Percentiles rank a stretch among this genome's conserved stretches.
These are phyloP conservation scores for Drosophila aff. DNA, from an alignment of 1,140 invertebrate genomes.

Conservation along the genomic window DNA sequence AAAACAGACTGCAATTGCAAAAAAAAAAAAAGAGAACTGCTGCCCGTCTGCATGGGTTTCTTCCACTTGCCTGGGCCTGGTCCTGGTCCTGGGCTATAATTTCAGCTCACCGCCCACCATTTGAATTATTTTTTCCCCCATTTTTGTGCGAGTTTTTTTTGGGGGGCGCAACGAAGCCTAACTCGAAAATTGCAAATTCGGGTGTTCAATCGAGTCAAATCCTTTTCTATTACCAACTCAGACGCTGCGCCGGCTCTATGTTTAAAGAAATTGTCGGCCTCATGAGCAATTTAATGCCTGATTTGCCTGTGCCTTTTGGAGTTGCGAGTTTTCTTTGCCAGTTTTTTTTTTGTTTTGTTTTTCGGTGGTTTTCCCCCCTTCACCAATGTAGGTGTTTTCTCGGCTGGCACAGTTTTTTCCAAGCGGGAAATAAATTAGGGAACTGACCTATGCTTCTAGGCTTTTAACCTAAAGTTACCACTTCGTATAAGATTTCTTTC, in stretches of 20 bases:
- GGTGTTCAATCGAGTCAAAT: slow-evolving; percentile 77
- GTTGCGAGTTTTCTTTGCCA: slow-evolving; percentile 16
- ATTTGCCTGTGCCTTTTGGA: slow-evolving; percentile 32
- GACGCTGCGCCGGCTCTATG: slow-evolving; percentile 58
- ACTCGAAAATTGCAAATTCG: slow-evolving; percentile 83
- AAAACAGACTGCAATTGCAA: slow-evolving; percentile 18
- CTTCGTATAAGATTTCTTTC: not conserved
- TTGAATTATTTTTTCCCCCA: slow-evolving; percentile 28
- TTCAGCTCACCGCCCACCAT: slow-evolving; percentile 50
- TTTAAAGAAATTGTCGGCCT: slow-evolving; percentile 77
- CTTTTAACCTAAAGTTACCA: not conserved
- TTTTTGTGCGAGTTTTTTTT: slow-evolving; percentile 28
- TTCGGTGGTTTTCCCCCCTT: not conserved
- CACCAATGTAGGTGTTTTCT: slow-evolving; percentile 29
- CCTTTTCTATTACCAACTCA: slow-evolving; percentile 73
- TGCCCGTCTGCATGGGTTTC: slow-evolving; percentile 20
- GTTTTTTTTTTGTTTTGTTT: slow-evolving; percentile 4
- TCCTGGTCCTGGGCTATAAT: slow-evolving; percentile 35
- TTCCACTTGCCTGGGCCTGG: slow-evolving; percentile 33
- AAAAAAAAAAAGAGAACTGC: slow-evolving; percentile 2
- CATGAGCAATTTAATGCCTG: slow-evolving; percentile 72
- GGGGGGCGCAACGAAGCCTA: slow-evolving; percentile 68
- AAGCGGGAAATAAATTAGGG: not conserved
- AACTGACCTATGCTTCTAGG: not conserved
- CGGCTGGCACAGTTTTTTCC: slow-evolving; percentile 60